Base-by-base conservation (phyloP, 2,113 vertebrate species). In the Piprites chloris region DNA sequence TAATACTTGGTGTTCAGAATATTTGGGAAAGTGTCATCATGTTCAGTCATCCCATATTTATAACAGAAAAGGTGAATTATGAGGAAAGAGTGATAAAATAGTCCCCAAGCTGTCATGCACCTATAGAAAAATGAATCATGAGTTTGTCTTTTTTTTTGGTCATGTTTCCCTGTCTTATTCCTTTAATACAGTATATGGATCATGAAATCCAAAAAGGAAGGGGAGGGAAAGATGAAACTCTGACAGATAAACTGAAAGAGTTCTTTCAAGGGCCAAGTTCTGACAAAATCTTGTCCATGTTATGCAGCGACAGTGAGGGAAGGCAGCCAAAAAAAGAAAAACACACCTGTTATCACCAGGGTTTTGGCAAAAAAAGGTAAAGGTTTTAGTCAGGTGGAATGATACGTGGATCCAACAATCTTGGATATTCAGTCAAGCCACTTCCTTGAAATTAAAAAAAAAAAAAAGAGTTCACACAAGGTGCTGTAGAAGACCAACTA, bases 371-470 rank as follows among this genome's bases (percentile, higher is more conserved):
- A 49, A 63, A 49, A 24, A 3, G 11, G 0, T 66, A n/a, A 61
- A 58, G 4, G 7, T 49, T 85, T 55, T 42, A 20, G 4, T 53
- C 14, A 58, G 7, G 3, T 9, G 74, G 15, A 81, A 42, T 1
- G 2, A n/a, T 19, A 14, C 1, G 0, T 9, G 12, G 12, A 23
- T 37, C 12, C 28, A 62, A 37, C 12, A 56, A 46, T 11, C 62
- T 0, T 7, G 1, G 11, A 4, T 58, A 75, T 52, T 30, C 42
- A 79, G 20, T 33, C 27, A 80, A 94, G 11, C 3, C 15, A 18
- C 11, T n/a, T 50, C 15, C 26, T 42, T 16, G 28, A 85, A 85
- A 59, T 47, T 41, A 46, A 63, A 56, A 33, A 33, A 32, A 46
- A 46, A 63, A 56, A 33, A 33, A 32, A 4, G 3, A 44, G 6